A percentile compares a stretch with the other conserved stretches of the same genome.
phyloP scores from a whole-genome alignment of 2,888 invertebrate species.

The Acanthococcus lagerstroemiae region DNA sequence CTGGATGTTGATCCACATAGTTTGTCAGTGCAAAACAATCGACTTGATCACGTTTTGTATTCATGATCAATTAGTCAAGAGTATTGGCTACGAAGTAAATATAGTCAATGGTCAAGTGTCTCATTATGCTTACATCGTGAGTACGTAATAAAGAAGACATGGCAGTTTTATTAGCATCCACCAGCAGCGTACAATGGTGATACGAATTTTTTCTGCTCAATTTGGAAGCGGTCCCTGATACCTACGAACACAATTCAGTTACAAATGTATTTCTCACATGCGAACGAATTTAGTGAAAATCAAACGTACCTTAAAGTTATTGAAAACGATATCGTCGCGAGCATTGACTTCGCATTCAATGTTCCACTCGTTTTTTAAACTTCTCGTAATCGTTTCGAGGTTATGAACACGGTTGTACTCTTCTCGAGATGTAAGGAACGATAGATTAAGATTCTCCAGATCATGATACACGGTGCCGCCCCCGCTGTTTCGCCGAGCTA shows the following conservation, averaged over 20 bases:
- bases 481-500: conserved; percentile 88
- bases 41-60: too few relatives aligned
- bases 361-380: conserved; percentile 71
- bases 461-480: conserved; percentile 97
- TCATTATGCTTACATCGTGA: too few relatives aligned
- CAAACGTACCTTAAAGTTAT: conserved; percentile 58
- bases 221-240: conserved; percentile 93
- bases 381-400: conserved; percentile 72
- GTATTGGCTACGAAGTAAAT: too few relatives aligned
- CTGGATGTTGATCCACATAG: too few relatives aligned
- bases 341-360: conserved; percentile 64
- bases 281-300: background rate
- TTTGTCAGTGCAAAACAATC: too few relatives aligned
- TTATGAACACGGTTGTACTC: conserved; percentile 79
- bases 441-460: conserved; percentile 80
- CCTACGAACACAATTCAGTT: conserved; percentile 46
- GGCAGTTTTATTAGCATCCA: conserved; percentile 69
- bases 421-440: conserved; percentile 76
- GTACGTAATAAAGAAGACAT: conserved; percentile 62
- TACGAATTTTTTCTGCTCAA: conserved; percentile 81
- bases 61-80: too few relatives aligned
- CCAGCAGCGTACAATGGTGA: conserved; percentile 92
- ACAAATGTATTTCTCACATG: conserved; percentile 8
- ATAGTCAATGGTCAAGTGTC: too few relatives aligned
- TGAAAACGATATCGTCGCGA: conserved; percentile 76